Conservation (phyloP, 2,797 vertebrate genomes). For the Silurus aristotelis region DNA sequence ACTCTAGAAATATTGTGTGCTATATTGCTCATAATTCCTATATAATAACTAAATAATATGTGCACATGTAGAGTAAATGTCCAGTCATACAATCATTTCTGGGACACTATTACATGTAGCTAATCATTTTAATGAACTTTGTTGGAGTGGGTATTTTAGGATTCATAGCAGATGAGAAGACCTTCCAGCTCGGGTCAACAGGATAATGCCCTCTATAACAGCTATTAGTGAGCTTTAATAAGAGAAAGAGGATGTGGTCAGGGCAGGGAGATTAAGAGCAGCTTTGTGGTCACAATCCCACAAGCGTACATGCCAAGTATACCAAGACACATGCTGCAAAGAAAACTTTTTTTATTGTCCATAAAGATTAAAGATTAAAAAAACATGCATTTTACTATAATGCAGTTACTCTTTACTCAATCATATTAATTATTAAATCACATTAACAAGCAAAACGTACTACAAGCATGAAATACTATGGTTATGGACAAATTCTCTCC, state of each 20-base stretch:
- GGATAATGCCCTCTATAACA: constrained; percentile 42
- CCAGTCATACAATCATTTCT: not conserved
- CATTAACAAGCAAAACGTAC: not conserved
- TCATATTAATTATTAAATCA: too few relatives aligned
- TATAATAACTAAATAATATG: too few relatives aligned
- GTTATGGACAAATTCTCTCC: not conserved
- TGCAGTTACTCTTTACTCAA: not conserved
- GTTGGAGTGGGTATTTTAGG: not conserved
- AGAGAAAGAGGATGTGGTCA: constrained; percentile 51
- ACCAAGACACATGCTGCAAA: constrained; percentile 18
- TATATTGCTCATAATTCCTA: not conserved
- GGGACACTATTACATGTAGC: not conserved
- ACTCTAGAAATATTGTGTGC: not conserved
- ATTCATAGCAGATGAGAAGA: not conserved
- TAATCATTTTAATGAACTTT: not conserved
- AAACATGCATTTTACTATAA: too few relatives aligned
- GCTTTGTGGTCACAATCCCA: constrained; percentile 44
- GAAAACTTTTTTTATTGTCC: not conserved
- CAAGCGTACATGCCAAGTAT: constrained; percentile 39
- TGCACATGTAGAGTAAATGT: too few relatives aligned
- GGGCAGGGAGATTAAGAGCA: constrained; percentile 45
- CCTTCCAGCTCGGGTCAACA: constrained; percentile 10
- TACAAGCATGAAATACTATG: not conserved
- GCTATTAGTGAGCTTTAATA: constrained; percentile 51
- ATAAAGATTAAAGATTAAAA: too few relatives aligned